Evolutionary conservation across 2,797 vertebrate genomes (phyloP), one percentile per base, ranked within the genome.

Genomic region (Crenuchus spilurus): DNA sequence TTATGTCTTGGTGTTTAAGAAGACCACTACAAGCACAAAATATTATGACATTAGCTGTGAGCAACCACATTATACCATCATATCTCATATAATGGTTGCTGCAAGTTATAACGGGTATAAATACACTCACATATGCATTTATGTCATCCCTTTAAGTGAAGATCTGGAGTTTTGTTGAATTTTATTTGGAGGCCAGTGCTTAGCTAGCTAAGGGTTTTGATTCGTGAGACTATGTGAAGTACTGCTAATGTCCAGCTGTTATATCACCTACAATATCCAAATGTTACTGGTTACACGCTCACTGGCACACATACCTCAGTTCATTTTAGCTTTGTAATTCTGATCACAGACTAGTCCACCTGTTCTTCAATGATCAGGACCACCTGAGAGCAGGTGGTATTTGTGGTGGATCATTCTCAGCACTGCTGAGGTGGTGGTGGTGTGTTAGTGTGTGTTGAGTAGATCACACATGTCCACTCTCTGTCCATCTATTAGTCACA

Each of bases 131-230:
- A 75, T 72, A 77, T 57, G 77, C 54, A 76, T 76, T 55, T 67
- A 77, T 81, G 70, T 46, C 52, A 65, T 44, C 67, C 70, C 46
- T 77, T 83, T 73, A 72, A 75, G 65, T 26, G 42, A 49, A 41
- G 74, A 78, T 42, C 60, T 54, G 51, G 44, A 70, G 66, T 70
- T 30, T 54, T 28, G 22, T 22, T n/a, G 6, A 5, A 7, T 44
- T 26, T 44, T 44, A n/a, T 61, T 61, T 42, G 22, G 8, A 30
- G 16, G n/a, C 26, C 11, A 7, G 28, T 14, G 10, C 5, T 30
- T 22, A 22, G 10, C 28, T 1, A 22, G 2, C 13, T 30, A 4
- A 9, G 24, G 51, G 2, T 16, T 57, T 18, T 35, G 16, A 28
- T 54, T 30, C 10, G 13, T 54, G 13, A 54, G 3, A 14, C 22